Evolutionary conservation across 2,888 invertebrate species (phyloP).

Genomic region (Charanyca ferruginea): DNA sequence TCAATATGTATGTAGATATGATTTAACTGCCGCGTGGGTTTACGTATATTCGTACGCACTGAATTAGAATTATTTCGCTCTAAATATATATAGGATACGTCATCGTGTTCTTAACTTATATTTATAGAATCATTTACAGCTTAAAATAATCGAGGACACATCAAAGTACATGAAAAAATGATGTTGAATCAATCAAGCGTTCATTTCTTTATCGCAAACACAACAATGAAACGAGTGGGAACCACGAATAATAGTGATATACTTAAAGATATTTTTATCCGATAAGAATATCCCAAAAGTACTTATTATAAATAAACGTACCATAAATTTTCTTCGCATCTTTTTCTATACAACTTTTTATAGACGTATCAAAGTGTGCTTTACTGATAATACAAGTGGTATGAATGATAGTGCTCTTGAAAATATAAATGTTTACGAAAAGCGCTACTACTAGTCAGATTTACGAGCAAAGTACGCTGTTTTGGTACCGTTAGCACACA

Average conservation of each 20-base stretch:
- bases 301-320: conserved; percentile 41
- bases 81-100: conserved; percentile 7
- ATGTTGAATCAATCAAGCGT: conserved; percentile 39
- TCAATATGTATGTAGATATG: conserved; percentile 69
- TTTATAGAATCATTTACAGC: conserved; percentile 14
- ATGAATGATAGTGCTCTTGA: conserved; percentile 54
- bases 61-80: conserved; percentile 17
- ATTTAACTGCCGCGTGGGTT: conserved; percentile 48
- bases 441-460: conserved; percentile 34
- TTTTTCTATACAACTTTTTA: conserved; percentile 54
- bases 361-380: conserved; percentile 49
- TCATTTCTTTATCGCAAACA: conserved; percentile 26
- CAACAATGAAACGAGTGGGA: conserved; percentile 30
- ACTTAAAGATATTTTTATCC: conserved; percentile 38
- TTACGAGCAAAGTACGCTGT: conserved; percentile 44
- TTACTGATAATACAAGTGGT: conserved; percentile 13
- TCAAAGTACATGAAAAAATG: conserved; percentile 35
- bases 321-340: conserved; percentile 48
- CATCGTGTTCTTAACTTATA: conserved; percentile 12
- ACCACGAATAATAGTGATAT: conserved; percentile 41
- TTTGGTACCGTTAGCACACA: conserved; percentile 33
- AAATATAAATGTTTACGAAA: conserved; percentile 59
- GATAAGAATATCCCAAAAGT: conserved; percentile 41
- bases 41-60: not conserved
- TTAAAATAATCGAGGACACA: conserved; percentile 11